Base-by-base conservation (phyloP, 2,113 vertebrate species). In the Sialia sialis region DNA sequence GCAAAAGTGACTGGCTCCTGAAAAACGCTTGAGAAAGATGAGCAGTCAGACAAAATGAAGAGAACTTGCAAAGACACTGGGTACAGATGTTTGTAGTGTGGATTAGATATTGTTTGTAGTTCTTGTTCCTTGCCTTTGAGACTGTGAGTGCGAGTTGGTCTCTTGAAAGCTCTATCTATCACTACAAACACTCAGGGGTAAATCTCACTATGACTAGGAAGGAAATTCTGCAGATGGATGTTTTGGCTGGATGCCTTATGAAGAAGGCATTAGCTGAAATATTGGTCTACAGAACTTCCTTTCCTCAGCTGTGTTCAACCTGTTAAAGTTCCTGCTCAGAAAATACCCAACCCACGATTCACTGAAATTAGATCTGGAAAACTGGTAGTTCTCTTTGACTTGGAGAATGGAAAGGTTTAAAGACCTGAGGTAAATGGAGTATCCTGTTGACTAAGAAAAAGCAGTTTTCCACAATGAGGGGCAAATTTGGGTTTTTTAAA, bases 251-350 rank as follows among this genome's bases (percentile, higher is more conserved):
- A 51, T 90, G 75, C 89, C 75, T 89, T 46, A 70, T 90, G 66
- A 97, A 93, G 74, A 76, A 96, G 83, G 34, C 48, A 92, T 86
- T 81, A 87, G 38, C 68, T 80, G 93, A 96, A 96, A 95, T 94
- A 81, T 67, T 95, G 82, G 56, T 96, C 85, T 96, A 62, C 84
- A 49, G 68, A 84, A 96, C 89, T 93, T 88, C 75, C 76, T 96
- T 68, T 49, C 44, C 76, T 90, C 80, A 68, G 89, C 90, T 95
- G 44, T 56, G 43, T 86, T 93, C 83, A 88, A 58, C 96, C 84
- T 87, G 56, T 72, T 94, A 48, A 67, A 91, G 44, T 64, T 49
- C 30, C 72, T 83, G 32, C 62, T 96, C 84, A 89, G 44, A 96
- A 84, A 93, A 79, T 43, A 81, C 21, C 56, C 39, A 86, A 43